phyloP scores from a whole-genome alignment of 2,888 invertebrate species.

The Cenopis cana region DNA sequence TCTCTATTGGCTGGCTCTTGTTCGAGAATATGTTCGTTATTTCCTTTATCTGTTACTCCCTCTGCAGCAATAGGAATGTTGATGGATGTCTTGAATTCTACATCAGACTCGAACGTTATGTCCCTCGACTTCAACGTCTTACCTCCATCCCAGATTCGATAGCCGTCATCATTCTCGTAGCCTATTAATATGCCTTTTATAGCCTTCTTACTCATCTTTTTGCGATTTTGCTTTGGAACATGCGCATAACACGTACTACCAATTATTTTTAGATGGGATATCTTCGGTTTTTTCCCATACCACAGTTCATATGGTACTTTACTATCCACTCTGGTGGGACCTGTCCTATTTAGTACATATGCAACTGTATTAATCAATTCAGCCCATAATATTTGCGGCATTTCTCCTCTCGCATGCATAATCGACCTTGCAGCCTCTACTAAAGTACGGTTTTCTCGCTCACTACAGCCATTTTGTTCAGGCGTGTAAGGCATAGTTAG shows the following conservation, averaged over 20 bases:
- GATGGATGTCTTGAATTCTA: background rate
- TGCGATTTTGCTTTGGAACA: no score
- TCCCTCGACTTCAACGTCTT: background rate
- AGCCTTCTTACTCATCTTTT: background rate
- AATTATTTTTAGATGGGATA: no score
- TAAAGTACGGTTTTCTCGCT: slow-evolving; percentile 3
- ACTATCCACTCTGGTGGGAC: background rate
- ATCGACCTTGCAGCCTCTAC: background rate
- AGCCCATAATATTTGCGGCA: no score
- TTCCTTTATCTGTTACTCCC: background rate
- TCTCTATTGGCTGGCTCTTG: background rate
- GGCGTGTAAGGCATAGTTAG: slow-evolving; percentile 12
- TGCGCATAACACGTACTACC: no score
- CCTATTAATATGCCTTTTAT: slow-evolving; percentile 3
- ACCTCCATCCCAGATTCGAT: background rate
- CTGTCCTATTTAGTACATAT: background rate
- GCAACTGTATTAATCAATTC: no score
- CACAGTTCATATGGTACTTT: no score
- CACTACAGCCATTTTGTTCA: slow-evolving; percentile 11
- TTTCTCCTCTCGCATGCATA: no score
- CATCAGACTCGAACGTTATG: background rate
- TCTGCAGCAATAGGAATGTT: slow-evolving; percentile 3
- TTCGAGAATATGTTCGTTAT: background rate
- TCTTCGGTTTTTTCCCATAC: no score
- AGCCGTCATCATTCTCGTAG: slow-evolving; percentile 3